phyloP scores from a whole-genome alignment of 2,888 invertebrate species.

The Hypercompe scribonia region DNA sequence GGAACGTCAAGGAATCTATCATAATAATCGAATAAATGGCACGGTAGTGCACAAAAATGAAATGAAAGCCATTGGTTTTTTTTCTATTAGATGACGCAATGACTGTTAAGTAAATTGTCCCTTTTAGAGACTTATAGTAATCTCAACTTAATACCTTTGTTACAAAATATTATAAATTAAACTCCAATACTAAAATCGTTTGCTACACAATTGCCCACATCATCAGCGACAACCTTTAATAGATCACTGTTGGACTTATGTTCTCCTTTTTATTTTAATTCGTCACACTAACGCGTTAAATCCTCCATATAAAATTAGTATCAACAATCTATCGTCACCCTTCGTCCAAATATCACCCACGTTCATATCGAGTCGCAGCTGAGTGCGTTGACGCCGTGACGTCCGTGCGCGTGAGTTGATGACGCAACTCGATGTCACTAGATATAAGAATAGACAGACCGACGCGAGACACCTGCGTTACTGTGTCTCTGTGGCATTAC shows the following conservation, averaged over 20 bases:
- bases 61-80: no score
- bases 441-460: constrained; percentile 73
- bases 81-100: no score
- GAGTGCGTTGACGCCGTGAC: constrained; percentile 20
- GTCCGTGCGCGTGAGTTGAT: constrained; percentile 46
- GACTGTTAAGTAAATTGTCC: no score
- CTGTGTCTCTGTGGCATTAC: constrained; percentile 18
- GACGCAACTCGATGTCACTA: constrained; percentile 67
- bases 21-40: no score
- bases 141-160: no score
- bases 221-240: no score
- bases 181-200: background rate
- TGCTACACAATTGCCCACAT: background rate
- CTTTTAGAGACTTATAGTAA: no score
- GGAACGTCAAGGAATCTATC: no score
- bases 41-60: no score
- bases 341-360: constrained; percentile 12
- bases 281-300: background rate
- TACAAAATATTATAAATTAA: background rate
- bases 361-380: constrained; percentile 7
- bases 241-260: no score
- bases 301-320: background rate
- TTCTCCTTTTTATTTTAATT: background rate
- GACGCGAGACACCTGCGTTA: constrained; percentile 74
- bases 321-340: constrained; percentile 1